A percentile compares a stretch with the other conserved stretches of the same genome.
These are phyloP conservation scores for Drosophila maculinotata DNA, from an alignment of 2,888 invertebrate species.

Conservation along the genomic window DNA sequence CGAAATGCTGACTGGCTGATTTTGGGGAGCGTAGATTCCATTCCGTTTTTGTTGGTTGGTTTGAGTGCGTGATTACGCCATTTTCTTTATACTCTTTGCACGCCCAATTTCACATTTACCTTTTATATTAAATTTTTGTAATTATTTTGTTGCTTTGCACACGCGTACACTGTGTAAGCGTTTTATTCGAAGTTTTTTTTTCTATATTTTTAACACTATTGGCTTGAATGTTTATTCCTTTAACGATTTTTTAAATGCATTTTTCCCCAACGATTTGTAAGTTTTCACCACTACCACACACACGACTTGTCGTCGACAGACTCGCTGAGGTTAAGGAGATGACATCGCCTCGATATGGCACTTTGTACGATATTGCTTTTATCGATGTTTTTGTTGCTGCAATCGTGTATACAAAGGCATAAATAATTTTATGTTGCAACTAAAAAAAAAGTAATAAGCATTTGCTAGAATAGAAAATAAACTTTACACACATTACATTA, in stretches of 20 bases:
- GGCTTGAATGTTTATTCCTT: conserved; percentile 19
- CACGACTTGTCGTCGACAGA: conserved; percentile 59
- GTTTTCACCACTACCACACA: conserved; percentile 60
- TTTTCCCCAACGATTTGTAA: conserved; percentile 52
- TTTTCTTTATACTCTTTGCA: conserved; percentile 76
- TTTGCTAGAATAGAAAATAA: no score
- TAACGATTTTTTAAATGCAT: conserved; percentile 54
- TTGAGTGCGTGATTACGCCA: conserved; percentile 79
- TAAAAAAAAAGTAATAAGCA: no score
- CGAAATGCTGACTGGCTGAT: conserved; percentile 70
- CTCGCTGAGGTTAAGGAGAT: conserved; percentile 50
- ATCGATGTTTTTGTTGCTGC: conserved; percentile 20
- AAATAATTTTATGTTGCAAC: not conserved
- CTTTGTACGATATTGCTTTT: not conserved
- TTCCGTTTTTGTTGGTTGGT: conserved; percentile 71
- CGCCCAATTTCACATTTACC: conserved; percentile 78
- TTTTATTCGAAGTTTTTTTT: conserved; percentile 26
- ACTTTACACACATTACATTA: no score
- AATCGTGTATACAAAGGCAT: not conserved
- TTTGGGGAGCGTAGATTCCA: conserved; percentile 68
- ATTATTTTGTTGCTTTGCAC: conserved; percentile 40
- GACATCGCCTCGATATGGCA: conserved; percentile 27
- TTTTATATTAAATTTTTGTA: conserved; percentile 42
- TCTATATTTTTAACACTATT: conserved; percentile 17
- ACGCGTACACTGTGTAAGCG: conserved; percentile 37